Base-by-base conservation (phyloP, 2,113 vertebrate species). In the Phoenicopterus ruber region DNA sequence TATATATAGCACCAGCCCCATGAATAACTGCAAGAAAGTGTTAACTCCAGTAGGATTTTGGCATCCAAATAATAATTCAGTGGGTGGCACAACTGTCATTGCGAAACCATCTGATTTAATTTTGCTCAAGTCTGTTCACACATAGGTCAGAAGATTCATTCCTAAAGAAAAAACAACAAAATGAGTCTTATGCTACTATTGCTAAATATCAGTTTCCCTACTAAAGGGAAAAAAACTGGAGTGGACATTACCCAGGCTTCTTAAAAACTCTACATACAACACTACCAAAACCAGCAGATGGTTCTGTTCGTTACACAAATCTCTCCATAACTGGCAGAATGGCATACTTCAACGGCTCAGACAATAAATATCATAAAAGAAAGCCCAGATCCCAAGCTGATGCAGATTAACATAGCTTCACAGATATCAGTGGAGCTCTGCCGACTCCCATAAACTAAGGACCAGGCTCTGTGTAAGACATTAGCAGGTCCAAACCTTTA, bases 51-150 rank as follows among this genome's bases (percentile, higher is more conserved):
- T 93, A 93, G 95, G 94, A 96, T 95, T 97, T 97, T 97, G 94
- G 96, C 96, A 96, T 97, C 95, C 96, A 95, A 97, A 97, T 93
- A 96, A 97, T 95, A 96, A 97, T 93, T 95, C 96, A 97, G 97
- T 96, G 96, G 97, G 96, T 95, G 93, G 97, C 96, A 97, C 96
- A 97, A 96, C 78, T 95, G 94, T 95, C 93, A 95, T 65, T 94
- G 96, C 93, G 95, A 97, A 95, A 96, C 95, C 96, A 97, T 97
- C 96, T 97, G 96, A 97, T 96, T 96, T 97, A 95, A 95, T 97
- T 96, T 96, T 97, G 96, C 93, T 63, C 95, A 95, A 97, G 94
- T 97, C 94, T 97, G 97, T 95, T 96, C 95, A 69, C 96, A 97
- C 94, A 96, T 95, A 96, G 97, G 93, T 97, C 97, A 96, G 97